Base-by-base conservation (phyloP, 2,888 invertebrate species). In the Silvanus unidentatus region DNA sequence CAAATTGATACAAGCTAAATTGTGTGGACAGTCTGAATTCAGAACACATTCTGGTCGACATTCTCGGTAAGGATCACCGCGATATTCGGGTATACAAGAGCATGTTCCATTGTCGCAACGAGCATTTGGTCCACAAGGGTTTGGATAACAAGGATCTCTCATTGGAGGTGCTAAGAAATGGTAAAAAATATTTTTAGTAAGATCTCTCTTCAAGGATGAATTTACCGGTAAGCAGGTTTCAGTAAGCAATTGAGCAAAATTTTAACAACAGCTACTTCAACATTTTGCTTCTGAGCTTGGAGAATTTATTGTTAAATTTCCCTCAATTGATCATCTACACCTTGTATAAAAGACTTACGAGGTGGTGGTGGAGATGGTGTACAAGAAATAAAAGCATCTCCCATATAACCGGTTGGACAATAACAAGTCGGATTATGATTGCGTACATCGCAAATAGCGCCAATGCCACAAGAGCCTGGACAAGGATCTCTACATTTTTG, bases 401-500 rank as follows among this genome's bases (percentile, higher is more conserved):
- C 90, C 16, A 78, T 76, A 59, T 78, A 86, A 54, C 81, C 82
- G 16, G 79, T 75, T 1, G 81, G 70, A 62, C 90, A 90, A 3
- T 79, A 75, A 64, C 90, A 91, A 40, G 80, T 79, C 1, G 89
- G 87, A 45, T 77, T 82, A 59, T 89, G 87, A 63, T 82, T 85
- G 49, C 81, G 77, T 4, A 88, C 84, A 62, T 78, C 77, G 60
- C 91, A 92, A 36, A 80, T 71, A 1, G 91, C 85, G 53, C 78
- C 77, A 13, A 79, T 62, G 10, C 90, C 91, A 62, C 91, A 90
- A 4, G 84, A 84, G 9, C 88, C 88, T 6, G 84, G 84, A 58
- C 89, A 90, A n/a, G 88, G 88, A 68, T 89, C 87, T 52, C 71
- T 74, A 65, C 89, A 89, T 66, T 78, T 84, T 61, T 84, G 81